Evolutionary conservation across 2,888 invertebrate genomes (phyloP).

Genomic region (Ditula angustiorana): DNA sequence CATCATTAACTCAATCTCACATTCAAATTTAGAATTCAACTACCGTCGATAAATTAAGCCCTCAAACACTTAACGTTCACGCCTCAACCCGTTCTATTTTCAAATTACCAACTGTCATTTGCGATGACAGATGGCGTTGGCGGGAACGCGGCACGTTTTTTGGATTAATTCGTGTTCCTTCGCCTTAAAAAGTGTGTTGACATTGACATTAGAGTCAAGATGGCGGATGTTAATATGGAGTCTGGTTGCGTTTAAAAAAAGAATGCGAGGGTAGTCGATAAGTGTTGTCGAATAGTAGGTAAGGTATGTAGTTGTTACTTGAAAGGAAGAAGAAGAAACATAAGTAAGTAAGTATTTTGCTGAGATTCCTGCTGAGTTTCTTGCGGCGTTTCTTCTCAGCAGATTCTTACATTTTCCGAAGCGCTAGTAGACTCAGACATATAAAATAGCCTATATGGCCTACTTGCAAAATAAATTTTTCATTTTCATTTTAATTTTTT

Average conservation of each 20-base stretch:
- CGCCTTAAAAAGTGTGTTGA: slow-evolving; percentile 31
- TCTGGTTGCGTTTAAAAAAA: slow-evolving; percentile 28
- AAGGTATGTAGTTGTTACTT: too few species aligned
- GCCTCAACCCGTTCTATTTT: slow-evolving; percentile 54
- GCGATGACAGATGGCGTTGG: slow-evolving; percentile 53
- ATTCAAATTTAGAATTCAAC: slow-evolving; percentile 56
- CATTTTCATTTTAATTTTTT: too few species aligned
- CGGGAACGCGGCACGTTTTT: slow-evolving; percentile 42
- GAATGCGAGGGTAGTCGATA: slow-evolving; percentile 5
- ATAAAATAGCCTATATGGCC: too few species aligned
- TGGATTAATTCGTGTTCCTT: slow-evolving; percentile 42
- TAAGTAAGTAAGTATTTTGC: too few species aligned
- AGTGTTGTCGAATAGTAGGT: not conserved
- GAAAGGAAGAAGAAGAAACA: too few species aligned
- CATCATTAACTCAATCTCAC: slow-evolving; percentile 38
- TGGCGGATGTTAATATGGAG: slow-evolving; percentile 30
- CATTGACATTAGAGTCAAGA: slow-evolving; percentile 29
- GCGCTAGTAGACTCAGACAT: too few species aligned
- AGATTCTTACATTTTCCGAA: too few species aligned
- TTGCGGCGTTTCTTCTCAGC: too few species aligned
- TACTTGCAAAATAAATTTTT: too few species aligned
- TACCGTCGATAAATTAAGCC: slow-evolving; percentile 63
- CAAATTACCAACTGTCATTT: slow-evolving; percentile 50
- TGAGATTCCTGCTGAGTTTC: too few species aligned
- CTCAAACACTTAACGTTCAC: slow-evolving; percentile 60